These are phyloP conservation scores for Chromis chromis DNA, from an alignment of 2,797 vertebrate genomes.

Conservation along the genomic window DNA sequence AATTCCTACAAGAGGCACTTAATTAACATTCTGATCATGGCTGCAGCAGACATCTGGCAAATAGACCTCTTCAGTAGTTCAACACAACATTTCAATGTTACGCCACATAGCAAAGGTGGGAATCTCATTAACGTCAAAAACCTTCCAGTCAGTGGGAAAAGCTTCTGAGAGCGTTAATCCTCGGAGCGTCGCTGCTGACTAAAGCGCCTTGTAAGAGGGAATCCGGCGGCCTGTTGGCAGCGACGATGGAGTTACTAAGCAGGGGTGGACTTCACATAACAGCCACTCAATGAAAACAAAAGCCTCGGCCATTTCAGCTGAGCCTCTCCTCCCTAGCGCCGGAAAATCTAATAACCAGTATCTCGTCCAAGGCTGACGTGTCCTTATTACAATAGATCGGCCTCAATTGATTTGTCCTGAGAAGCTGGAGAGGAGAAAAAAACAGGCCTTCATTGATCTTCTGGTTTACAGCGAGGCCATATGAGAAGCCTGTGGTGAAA, in stretches of 20 bases:
- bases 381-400: constrained; percentile 75
- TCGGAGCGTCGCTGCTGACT: constrained; percentile 52
- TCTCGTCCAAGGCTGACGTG: constrained; percentile 61
- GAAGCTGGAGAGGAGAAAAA: constrained; percentile 28
- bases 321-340: constrained; percentile 13
- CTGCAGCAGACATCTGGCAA: neutral
- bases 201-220: constrained; percentile 40
- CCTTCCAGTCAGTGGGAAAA: constrained; percentile 40
- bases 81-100: constrained; percentile 25
- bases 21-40: constrained; percentile 9
- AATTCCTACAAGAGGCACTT: neutral
- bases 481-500: constrained; percentile 31
- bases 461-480: constrained; percentile 50
- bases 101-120: constrained; percentile 33
- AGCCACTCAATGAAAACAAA: constrained; percentile 70
- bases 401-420: constrained; percentile 76
- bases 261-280: constrained; percentile 58
- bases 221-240: constrained; percentile 30
- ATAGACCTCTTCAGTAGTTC: constrained; percentile 33
- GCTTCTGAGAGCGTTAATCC: constrained; percentile 57
- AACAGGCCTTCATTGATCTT: constrained; percentile 70
- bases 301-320: constrained; percentile 40
- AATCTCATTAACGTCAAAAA: constrained; percentile 51
- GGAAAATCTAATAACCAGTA: constrained; percentile 68
- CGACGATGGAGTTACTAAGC: constrained; percentile 31